Evolutionary conservation across 2,888 invertebrate species (phyloP).

Genomic region (Smittia aterrima): DNA sequence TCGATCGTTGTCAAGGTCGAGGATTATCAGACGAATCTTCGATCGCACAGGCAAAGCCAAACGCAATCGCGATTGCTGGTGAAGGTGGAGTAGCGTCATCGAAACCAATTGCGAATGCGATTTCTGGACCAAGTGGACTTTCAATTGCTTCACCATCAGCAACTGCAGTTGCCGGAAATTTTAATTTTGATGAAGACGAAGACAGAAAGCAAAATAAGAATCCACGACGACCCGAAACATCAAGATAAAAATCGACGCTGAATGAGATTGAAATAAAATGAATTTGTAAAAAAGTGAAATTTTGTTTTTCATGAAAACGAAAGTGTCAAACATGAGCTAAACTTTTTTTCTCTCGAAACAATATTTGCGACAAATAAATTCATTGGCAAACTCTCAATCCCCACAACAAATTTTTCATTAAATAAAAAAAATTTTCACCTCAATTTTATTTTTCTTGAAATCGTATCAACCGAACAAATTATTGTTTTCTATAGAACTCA

Average conservation of each 20-base stretch:
- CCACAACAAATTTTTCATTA: too few relatives aligned
- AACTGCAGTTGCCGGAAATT: slow-evolving; percentile 55
- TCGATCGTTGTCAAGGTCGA: not conserved
- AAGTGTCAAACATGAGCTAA: too few relatives aligned
- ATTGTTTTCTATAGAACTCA: too few relatives aligned
- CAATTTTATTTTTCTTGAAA: too few relatives aligned
- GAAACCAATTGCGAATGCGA: slow-evolving; percentile 55
- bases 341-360: not conserved
- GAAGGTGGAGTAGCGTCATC: slow-evolving; percentile 56
- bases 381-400: too few relatives aligned
- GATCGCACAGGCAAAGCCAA: slow-evolving; percentile 56
- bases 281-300: too few relatives aligned
- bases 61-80: slow-evolving; percentile 56
- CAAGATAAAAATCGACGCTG: too few relatives aligned
- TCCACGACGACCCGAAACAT: too few relatives aligned
- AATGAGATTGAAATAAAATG: not conserved
- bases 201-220: not conserved
- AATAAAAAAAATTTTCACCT: too few relatives aligned
- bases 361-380: not conserved
- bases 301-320: too few relatives aligned
- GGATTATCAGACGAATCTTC: slow-evolving; percentile 49
- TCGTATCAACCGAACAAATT: too few relatives aligned
- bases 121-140: slow-evolving; percentile 56
- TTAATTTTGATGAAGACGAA: slow-evolving; percentile 12
- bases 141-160: slow-evolving; percentile 56